These are phyloP conservation scores for Nothocercus nigrocapillus DNA, from an alignment of 2,113 vertebrate species.

Conservation along the genomic window DNA sequence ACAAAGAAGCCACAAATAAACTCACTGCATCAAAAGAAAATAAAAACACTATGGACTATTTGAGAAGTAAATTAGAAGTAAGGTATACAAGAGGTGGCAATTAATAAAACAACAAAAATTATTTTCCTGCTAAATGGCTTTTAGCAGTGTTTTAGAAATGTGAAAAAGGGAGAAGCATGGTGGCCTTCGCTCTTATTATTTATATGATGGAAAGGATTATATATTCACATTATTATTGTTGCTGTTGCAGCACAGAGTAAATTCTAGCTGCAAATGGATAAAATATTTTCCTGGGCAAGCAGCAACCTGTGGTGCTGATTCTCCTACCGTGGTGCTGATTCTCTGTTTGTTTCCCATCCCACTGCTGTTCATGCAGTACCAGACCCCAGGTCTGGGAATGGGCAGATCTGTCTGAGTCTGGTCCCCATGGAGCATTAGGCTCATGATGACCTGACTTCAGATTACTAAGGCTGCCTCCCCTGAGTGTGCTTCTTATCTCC, in stretches of 20 bases:
- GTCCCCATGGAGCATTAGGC: too few species aligned
- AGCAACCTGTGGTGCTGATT: fast-evolving
- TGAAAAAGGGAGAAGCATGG: not conserved
- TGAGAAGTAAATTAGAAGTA: not conserved
- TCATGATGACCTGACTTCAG: not conserved
- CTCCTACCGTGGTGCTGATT: too few species aligned
- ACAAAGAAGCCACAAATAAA: not conserved
- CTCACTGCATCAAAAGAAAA: not conserved
- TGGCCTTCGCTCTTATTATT: not conserved
- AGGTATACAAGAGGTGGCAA: not conserved
- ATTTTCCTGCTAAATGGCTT: not conserved
- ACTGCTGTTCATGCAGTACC: not conserved
- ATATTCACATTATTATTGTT: not conserved
- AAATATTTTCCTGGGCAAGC: not conserved
- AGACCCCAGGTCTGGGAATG: fast-evolving
- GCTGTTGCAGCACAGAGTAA: not conserved
- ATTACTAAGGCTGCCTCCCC: not conserved
- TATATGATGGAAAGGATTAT: not conserved
- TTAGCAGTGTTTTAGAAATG: not conserved
- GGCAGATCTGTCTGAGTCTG: not conserved
- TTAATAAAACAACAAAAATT: not conserved
- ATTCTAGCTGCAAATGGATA: not conserved
- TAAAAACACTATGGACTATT: not conserved
- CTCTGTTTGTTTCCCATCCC: not conserved
- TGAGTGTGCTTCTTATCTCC: not conserved